phyloP scores from a whole-genome alignment of 1,140 invertebrate genomes.

The Drosophila aff. region DNA sequence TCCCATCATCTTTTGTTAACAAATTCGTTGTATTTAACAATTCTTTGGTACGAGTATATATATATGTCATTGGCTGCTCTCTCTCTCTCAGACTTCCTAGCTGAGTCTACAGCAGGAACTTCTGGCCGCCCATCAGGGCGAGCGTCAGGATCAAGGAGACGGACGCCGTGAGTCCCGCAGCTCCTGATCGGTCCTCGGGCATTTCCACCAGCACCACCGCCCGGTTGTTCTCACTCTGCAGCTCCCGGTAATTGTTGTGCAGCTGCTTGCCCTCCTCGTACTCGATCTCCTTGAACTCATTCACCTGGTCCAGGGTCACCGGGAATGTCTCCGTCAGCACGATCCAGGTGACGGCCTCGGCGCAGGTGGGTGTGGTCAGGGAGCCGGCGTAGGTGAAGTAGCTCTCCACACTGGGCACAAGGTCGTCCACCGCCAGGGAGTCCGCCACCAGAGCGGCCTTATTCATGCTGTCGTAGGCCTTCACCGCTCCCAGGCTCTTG shows the following conservation, averaged over 20 bases:
- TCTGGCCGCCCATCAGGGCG: slow-evolving; percentile 25
- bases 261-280: slow-evolving; percentile 77
- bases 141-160: slow-evolving; percentile 28
- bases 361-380: slow-evolving; percentile 91
- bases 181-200: slow-evolving; percentile 11
- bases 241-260: slow-evolving; percentile 85
- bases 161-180: slow-evolving; percentile 15
- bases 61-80: slow-evolving; percentile 50
- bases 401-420: slow-evolving; percentile 86
- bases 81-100: not conserved
- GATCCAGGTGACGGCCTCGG: slow-evolving; percentile 91
- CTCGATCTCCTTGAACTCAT: slow-evolving; percentile 84
- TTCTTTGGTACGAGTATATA: slow-evolving; percentile 70
- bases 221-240: slow-evolving; percentile 84
- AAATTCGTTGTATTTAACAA: slow-evolving; percentile 55
- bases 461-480: slow-evolving; percentile 85
- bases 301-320: slow-evolving; percentile 87
- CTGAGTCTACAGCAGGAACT: slow-evolving; percentile 43
- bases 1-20: slow-evolving; percentile 22
- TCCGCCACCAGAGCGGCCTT: slow-evolving; percentile 85
- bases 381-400: slow-evolving; percentile 91
- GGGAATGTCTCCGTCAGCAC: slow-evolving; percentile 88
- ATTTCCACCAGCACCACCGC: slow-evolving; percentile 67
- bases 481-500: slow-evolving; percentile 64
- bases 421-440: slow-evolving; percentile 83